Percentiles rank a stretch among this genome's conserved stretches.
Evolutionary conservation across 2,888 invertebrate species (phyloP).

Genomic region (Drosophila diplacantha): DNA sequence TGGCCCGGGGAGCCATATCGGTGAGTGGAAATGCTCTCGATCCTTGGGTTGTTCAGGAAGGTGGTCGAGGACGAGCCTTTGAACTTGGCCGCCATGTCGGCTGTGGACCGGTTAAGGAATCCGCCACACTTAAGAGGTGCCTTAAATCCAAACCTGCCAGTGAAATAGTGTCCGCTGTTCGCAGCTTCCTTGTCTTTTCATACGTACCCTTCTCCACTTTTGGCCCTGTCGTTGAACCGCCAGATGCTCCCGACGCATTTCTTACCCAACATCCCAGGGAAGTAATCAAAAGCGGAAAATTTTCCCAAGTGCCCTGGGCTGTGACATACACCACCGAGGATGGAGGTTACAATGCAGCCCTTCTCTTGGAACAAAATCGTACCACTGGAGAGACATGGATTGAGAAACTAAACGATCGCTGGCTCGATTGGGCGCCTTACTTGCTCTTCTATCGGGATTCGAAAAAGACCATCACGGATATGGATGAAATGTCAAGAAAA

Average conservation of each 20-base stretch:
- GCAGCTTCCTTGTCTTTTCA: constrained; percentile 78
- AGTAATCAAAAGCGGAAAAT: constrained; percentile 81
- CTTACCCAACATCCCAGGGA: constrained; percentile 83
- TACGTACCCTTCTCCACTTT: constrained; percentile 86
- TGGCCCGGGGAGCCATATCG: constrained; percentile 75
- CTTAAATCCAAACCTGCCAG: constrained; percentile 81
- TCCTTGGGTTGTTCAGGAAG: constrained; percentile 80
- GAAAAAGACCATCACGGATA: constrained; percentile 78
- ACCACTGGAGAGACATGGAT: constrained; percentile 75
- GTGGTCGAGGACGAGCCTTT: constrained; percentile 81
- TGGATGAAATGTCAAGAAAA: constrained; percentile 66
- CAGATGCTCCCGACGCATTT: constrained; percentile 80
- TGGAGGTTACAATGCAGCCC: constrained; percentile 84
- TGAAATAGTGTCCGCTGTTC: constrained; percentile 80
- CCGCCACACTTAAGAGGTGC: constrained; percentile 81
- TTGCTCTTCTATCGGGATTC: constrained; percentile 82
- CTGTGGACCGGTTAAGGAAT: constrained; percentile 80
- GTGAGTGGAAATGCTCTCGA: constrained; percentile 84
- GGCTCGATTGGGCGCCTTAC: constrained; percentile 79
- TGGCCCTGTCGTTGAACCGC: constrained; percentile 83
- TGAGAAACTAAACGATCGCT: constrained; percentile 80
- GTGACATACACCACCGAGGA: constrained; percentile 84
- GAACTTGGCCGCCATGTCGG: constrained; percentile 81
- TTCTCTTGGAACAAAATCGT: constrained; percentile 66
- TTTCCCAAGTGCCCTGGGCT: constrained; percentile 84